These are phyloP conservation scores for Carcina quercana DNA, from an alignment of 2,888 invertebrate genomes.

Conservation along the genomic window DNA sequence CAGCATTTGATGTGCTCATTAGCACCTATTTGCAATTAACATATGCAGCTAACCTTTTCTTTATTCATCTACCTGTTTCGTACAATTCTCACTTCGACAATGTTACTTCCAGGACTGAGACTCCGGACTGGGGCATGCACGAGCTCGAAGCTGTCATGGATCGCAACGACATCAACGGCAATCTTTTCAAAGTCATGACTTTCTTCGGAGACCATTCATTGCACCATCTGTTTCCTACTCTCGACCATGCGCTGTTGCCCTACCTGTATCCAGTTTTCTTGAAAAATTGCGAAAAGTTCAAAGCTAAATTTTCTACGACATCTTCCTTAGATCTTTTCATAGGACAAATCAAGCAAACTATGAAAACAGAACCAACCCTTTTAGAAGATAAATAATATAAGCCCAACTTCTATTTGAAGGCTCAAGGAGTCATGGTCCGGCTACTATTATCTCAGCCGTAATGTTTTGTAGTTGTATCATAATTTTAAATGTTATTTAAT, in stretches of 20 bases:
- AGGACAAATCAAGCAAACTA: constrained; percentile 44
- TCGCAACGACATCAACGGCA: constrained; percentile 78
- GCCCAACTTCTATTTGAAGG: not conserved
- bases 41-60: too few relatives aligned
- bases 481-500: too few relatives aligned
- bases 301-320: constrained; percentile 59
- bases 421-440: too few relatives aligned
- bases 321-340: constrained; percentile 45
- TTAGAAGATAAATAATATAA: constrained; percentile 17
- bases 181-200: constrained; percentile 77
- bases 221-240: constrained; percentile 86
- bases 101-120: constrained; percentile 46
- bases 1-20: not conserved
- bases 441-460: too few relatives aligned
- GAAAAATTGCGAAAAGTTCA: constrained; percentile 77
- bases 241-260: constrained; percentile 82
- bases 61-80: too few relatives aligned
- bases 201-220: constrained; percentile 85
- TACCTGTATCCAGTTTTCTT: constrained; percentile 77
- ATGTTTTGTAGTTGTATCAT: too few relatives aligned
- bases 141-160: constrained; percentile 86
- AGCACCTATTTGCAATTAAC: not conserved
- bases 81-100: too few relatives aligned
- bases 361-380: constrained; percentile 39
- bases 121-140: constrained; percentile 83